Evolutionary conservation across 2,113 vertebrate species (phyloP), one percentile per base, ranked within the genome.

Genomic region (Apodemus speciosus): DNA sequence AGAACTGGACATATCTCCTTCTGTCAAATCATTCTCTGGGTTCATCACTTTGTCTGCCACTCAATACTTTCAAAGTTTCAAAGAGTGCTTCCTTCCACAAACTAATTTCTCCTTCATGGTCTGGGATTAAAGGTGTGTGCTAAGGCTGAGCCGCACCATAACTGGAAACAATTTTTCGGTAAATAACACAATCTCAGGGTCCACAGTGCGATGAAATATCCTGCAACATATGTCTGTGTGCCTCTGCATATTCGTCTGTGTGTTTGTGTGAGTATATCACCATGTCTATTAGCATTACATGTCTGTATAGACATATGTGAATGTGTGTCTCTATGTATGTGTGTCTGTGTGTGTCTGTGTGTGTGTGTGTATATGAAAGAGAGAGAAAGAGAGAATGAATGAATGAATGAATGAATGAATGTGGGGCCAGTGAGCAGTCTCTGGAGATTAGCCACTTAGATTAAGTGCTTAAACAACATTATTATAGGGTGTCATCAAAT

Each of bases 401-500:
- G 73, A n/a, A n/a, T n/a, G 11, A n/a, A 25, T 16, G 11, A n/a
- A 25, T 16, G 11, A n/a, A 25, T 16, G 23, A 60, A 88, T 32
- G 73, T 3, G 46, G 53, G 72, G 1, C 16, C 5, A 16, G 77
- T 23, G 68, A 79, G n/a, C 87, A 85, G 69, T 73, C 73, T 95
- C 89, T 58, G 71, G 83, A 93, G 77, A 95, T 90, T 14, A 95
- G 88, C 62, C 77, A 73, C 79, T 89, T 68, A 91, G 83, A 88
- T 71, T 62, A 88, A 53, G 62, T 62, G 27, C n/a, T 92, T 84
- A 88, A 91, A 92, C 49, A 75, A 77, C 89, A 86, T 84, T 73
- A 92, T 90, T 95, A 95, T 3, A 96, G 72, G 90, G 3, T 87
- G 53, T 84, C 88, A 68, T 96, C 95, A 85, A 91, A 90, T 91